Evolutionary conservation across 2,113 vertebrate species (phyloP).

Genomic region (Rhea americana): DNA sequence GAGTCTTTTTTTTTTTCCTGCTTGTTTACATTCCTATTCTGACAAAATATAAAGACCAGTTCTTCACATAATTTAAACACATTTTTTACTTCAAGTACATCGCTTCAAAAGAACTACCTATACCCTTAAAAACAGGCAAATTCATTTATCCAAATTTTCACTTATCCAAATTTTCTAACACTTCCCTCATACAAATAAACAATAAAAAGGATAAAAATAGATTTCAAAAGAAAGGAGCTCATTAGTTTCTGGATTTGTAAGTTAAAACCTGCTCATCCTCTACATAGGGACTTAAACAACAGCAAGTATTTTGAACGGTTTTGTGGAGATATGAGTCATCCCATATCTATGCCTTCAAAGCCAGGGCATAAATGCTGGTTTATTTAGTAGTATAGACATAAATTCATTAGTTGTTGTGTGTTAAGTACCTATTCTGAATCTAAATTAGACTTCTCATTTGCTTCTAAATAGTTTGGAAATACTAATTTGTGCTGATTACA

Average conservation of each 20-base stretch:
- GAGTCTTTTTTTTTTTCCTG: not conserved
- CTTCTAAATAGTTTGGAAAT: not conserved
- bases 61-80: not conserved
- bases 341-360: not conserved
- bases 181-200: not conserved
- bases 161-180: not conserved
- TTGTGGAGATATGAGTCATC: not conserved
- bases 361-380: not conserved
- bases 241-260: not conserved
- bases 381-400: not conserved
- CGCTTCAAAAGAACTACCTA: not conserved
- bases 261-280: not conserved
- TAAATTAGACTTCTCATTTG: not conserved
- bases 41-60: too few relatives aligned
- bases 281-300: not conserved
- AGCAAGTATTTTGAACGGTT: not conserved
- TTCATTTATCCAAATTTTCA: not conserved
- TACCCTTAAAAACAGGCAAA: fast-evolving
- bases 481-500: not conserved
- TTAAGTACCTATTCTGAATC: not conserved
- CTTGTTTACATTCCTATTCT: not conserved
- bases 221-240: not conserved
- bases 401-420: not conserved
- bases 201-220: not conserved
- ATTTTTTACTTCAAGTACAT: not conserved